Base-by-base conservation (phyloP, 2,797 vertebrate species). In the Oryzias sinensis region DNA sequence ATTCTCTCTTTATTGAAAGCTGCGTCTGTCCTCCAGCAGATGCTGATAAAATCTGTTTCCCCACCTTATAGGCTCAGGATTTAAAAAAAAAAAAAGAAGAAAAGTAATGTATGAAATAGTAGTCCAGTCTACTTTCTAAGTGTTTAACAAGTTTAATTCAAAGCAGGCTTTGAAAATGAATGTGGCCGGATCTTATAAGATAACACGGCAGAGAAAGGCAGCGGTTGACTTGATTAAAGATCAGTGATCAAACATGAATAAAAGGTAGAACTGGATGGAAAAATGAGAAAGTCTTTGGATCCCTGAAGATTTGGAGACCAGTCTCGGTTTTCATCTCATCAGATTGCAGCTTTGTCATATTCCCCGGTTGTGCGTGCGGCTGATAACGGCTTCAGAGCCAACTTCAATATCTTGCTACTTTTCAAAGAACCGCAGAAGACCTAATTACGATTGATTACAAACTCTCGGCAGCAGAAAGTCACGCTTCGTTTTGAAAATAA, bases 391-490 rank as follows among this genome's bases (percentile, higher is more conserved):
- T 84, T 76, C 64, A 68, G 47, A 68, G 70, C 55, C 65, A 53
- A 69, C 74, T 76, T 77, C 74, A 71, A 80, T 80, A 79, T 65
- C 58, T 49, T 7, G 47, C 49, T 2, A n/a, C 60, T 55, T 61
- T 6, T 48, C 49, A 67, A 74, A 77, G 79, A 76, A 59, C 67
- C 62, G 58, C 72, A 71, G 62, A 70, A 79, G 74, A 88, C 77
- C 69, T 88, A 82, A 88, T 91, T 90, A 88, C 79, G 82, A 90
- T 88, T 87, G 89, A 91, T 91, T 88, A 75, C 77, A 83, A 70
- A 73, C 72, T 51, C 72, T 85, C 86, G 87, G 76, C 70, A 56
- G 58, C 54, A 68, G 76, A 80, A 82, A 76, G 70, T 63, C 70
- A 75, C 65, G 74, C 64, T 67, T 81, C 72, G 66, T 84, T 85